These are phyloP conservation scores for Mastomys natalensis DNA, from an alignment of 2,113 vertebrate genomes.

Conservation along the genomic window DNA sequence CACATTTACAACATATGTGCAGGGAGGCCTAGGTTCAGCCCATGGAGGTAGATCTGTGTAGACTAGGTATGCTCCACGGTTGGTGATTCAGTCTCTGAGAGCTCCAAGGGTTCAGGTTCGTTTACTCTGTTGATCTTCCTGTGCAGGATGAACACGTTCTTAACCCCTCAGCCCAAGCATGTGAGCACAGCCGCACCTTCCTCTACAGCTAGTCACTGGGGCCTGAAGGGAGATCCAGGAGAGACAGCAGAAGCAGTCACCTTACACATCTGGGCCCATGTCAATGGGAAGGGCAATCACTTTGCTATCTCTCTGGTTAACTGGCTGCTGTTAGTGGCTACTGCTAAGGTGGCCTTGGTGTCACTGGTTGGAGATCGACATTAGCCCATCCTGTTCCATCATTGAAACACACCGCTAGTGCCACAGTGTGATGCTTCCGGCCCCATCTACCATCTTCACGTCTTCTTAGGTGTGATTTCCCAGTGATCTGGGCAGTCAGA, in stretches of 20 bases:
- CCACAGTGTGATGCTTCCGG: not conserved
- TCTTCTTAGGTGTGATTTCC: not conserved
- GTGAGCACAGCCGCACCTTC: not conserved
- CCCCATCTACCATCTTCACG: not conserved
- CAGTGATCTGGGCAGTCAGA: fast-evolving
- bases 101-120: no score
- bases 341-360: not conserved
- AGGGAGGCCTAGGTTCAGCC: no score
- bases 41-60: no score
- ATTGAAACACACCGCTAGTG: not conserved
- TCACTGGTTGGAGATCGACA: not conserved
- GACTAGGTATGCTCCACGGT: no score
- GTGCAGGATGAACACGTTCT: not conserved
- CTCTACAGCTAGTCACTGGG: not conserved
- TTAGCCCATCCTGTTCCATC: not conserved
- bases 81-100: no score
- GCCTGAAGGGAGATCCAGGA: not conserved
- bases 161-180: not conserved
- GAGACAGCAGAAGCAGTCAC: no score
- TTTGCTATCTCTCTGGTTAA: no score
- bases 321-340: not conserved
- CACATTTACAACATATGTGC: no score
- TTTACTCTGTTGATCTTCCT: no score
- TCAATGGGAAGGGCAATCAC: not conserved
- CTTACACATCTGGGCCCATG: not conserved